These are phyloP conservation scores for Crax fasciolata DNA, from an alignment of 2,797 vertebrate genomes.

Conservation along the genomic window DNA sequence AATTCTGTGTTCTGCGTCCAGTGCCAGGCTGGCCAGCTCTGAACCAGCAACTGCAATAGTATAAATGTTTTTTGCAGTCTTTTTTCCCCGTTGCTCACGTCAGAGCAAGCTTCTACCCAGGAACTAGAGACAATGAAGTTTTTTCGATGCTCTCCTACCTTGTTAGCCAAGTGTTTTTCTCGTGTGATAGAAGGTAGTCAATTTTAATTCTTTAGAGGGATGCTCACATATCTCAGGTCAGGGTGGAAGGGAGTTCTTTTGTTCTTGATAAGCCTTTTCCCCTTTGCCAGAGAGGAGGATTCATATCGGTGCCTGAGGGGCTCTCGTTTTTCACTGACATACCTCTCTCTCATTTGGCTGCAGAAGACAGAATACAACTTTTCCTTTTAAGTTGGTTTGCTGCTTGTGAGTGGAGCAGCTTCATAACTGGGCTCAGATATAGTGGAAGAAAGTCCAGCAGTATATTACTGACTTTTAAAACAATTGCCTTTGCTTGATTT, in stretches of 20 bases:
- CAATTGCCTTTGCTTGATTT: slow-evolving; percentile 31
- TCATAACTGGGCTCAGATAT: not conserved
- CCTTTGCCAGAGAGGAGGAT: slow-evolving; percentile 2
- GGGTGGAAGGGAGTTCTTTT: not conserved
- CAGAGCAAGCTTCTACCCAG: not conserved
- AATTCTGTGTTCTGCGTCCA: not conserved
- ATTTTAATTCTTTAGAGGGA: slow-evolving; percentile 17
- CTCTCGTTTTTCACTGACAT: not conserved
- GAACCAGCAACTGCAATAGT: not conserved
- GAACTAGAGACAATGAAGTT: not conserved
- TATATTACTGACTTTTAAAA: not conserved
- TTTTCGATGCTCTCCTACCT: not conserved
- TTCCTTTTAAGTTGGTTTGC: slow-evolving; percentile 1
- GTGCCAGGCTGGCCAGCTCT: slow-evolving; percentile 45
- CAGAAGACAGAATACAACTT: slow-evolving; percentile 34
- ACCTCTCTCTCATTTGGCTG: not conserved
- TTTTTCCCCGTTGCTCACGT: not conserved
- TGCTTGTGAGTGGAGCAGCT: slow-evolving; percentile 16
- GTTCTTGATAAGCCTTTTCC: not conserved
- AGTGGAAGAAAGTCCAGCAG: not conserved
- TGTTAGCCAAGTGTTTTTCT: not conserved
- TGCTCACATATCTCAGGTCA: not conserved
- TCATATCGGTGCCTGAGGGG: not conserved
- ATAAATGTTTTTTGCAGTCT: not conserved
- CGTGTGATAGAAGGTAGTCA: not conserved